phyloP scores from a whole-genome alignment of 2,113 vertebrate genomes.

The Neogale vison region DNA sequence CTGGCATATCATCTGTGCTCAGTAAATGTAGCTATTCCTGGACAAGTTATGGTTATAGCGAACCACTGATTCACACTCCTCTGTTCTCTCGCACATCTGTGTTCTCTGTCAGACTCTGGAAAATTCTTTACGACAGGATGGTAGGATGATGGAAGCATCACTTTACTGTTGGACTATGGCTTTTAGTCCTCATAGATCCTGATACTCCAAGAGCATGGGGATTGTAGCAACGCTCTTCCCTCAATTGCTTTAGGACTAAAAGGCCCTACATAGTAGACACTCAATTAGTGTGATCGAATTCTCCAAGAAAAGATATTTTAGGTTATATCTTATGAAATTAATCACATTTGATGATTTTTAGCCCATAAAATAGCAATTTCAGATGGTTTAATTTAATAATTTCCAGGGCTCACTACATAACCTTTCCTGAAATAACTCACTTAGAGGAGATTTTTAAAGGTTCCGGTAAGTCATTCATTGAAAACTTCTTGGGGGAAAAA shows the following conservation, averaged over 20 bases:
- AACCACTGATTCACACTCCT: background rate
- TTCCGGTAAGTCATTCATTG: background rate
- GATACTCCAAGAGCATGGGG: background rate
- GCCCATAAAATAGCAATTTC: background rate
- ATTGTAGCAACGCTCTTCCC: fast-evolving
- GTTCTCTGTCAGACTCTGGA: background rate
- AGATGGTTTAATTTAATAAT: background rate
- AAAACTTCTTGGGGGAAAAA: background rate
- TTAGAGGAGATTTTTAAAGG: background rate
- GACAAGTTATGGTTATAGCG: background rate
- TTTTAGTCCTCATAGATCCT: background rate
- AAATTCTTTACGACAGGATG: too few species aligned
- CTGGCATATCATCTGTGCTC: background rate
- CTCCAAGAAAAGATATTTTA: background rate
- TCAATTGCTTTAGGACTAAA: background rate
- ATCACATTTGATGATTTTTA: background rate
- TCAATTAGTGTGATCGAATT: too few species aligned
- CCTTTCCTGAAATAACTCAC: background rate
- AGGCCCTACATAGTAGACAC: fast-evolving
- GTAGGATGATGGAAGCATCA: background rate
- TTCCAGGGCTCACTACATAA: background rate
- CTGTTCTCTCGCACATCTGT: background rate
- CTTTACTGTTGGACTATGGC: fast-evolving
- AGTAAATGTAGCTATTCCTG: fast-evolving
- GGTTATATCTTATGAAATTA: background rate